These are phyloP conservation scores for Prunella himalayana DNA, from an alignment of 2,113 vertebrate species.

Conservation along the genomic window DNA sequence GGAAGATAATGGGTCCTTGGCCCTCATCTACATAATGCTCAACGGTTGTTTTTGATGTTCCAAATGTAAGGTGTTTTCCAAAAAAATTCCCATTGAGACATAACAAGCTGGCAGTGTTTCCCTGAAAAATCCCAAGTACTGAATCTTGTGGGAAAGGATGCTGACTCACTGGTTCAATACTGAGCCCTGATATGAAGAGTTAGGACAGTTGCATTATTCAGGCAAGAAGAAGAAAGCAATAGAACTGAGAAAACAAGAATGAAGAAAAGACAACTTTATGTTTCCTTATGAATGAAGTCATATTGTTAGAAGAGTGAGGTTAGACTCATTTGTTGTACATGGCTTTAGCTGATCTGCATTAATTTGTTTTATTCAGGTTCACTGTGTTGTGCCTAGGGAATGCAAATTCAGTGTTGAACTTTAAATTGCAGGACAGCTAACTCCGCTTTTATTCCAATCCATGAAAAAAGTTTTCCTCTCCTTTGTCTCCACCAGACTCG, in stretches of 20 bases:
- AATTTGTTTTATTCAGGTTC: neutral
- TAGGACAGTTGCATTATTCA: neutral
- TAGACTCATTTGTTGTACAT: neutral
- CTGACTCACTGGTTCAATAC: constrained; percentile 30
- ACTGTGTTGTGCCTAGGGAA: neutral
- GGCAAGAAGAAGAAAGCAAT: neutral
- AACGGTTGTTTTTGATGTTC: neutral
- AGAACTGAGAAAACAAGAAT: neutral
- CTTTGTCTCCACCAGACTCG: neutral
- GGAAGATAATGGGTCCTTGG: neutral
- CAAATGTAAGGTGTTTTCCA: constrained; percentile 58
- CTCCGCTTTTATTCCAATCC: neutral
- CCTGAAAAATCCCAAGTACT: constrained; percentile 47
- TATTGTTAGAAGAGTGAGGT: neutral
- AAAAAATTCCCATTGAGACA: constrained; percentile 10
- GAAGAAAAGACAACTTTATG: neutral
- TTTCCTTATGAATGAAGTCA: neutral
- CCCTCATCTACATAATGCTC: neutral
- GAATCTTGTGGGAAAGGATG: constrained; percentile 25
- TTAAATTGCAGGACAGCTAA: neutral
- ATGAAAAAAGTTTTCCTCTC: neutral
- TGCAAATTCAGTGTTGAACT: neutral
- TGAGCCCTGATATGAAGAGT: neutral
- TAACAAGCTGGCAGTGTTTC: constrained; percentile 27
- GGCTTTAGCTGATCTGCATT: neutral